Evolutionary conservation across 2,888 invertebrate species (phyloP), one percentile per base, ranked within the genome.

Genomic region (Antitype chi): DNA sequence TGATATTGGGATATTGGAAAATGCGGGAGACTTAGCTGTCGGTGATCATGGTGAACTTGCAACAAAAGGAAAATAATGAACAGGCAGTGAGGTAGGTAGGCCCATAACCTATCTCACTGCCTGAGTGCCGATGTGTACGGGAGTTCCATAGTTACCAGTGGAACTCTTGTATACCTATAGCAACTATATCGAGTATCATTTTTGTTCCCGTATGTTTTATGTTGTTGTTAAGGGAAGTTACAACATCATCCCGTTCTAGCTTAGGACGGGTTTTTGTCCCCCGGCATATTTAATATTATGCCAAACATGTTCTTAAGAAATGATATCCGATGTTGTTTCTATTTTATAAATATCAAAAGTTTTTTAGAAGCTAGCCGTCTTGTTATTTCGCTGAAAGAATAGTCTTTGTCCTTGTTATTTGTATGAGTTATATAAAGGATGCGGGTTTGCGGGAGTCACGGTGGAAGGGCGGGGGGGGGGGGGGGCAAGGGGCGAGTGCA

Each of bases 401-500:
- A 80, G 59, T 78, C 70, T 78, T 76, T 79, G 80, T 85, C 75
- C 76, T 70, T 84, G 80, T 87, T 88, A 86, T 87, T 87, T 84
- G 79, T 81, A 72, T 85, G 80, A 89, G 86, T 87, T 88, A 90
- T 88, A 59, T 77, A 90, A 91, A 91, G 92, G 92, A 91, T 91
- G 90, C 89, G 85, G 87, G 91, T 90, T 92, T 88, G 91, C 83
- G 87, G 83, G 89, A 88, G 88, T 88, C 82, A 88, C 83, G 87
- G 89, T 87, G 84, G 87, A 89, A 53, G 84, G 86, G 6, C 83
- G 87, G 89, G 86, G 84, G 87, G 89, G 49, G 84, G 86, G 6
- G 74, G 88, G 89, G 86, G 89, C 76, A 90, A 87, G 90, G 88
- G 91, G 91, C 88, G 91, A 90, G 94, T 93, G 93, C 95, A 94